phyloP scores from a whole-genome alignment of 2,888 invertebrate species.

The Aphodius granarius region DNA sequence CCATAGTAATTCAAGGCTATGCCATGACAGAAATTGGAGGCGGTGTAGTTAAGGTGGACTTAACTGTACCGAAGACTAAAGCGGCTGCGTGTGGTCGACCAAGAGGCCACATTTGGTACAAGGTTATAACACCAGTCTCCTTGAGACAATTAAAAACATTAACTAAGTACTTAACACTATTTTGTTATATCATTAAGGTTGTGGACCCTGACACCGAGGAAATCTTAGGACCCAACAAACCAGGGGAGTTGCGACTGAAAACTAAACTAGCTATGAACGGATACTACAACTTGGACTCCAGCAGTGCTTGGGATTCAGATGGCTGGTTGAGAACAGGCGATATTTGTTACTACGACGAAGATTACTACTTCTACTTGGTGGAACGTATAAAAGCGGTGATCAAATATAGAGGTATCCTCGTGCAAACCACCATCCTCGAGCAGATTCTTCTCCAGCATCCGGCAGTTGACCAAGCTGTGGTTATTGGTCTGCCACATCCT shows the following conservation, averaged over 20 bases:
- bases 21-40: not conserved
- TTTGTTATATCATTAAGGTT: conserved; percentile 39
- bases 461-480: conserved; percentile 32
- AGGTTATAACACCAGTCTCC: not conserved
- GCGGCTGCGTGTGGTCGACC: not conserved
- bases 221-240: conserved; percentile 52
- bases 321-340: conserved; percentile 60
- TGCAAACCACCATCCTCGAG: conserved; percentile 35
- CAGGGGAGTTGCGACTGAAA: conserved; percentile 59
- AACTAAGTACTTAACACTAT: conserved; percentile 32
- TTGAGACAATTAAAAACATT: not conserved
- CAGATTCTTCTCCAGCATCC: conserved; percentile 34
- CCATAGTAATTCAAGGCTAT: not conserved
- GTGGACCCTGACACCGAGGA: conserved; percentile 46
- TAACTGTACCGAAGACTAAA: not conserved
- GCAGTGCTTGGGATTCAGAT: conserved; percentile 51
- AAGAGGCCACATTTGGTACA: not conserved
- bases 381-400: conserved; percentile 58
- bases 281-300: conserved; percentile 56
- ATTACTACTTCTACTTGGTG: conserved; percentile 55
- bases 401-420: conserved; percentile 34
- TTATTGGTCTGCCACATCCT: conserved; percentile 36
- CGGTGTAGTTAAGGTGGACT: not conserved
- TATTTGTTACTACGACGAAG: conserved; percentile 57
- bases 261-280: conserved; percentile 49